phyloP scores from a whole-genome alignment of 1,140 invertebrate genomes.

The Spodoptera litura region DNA sequence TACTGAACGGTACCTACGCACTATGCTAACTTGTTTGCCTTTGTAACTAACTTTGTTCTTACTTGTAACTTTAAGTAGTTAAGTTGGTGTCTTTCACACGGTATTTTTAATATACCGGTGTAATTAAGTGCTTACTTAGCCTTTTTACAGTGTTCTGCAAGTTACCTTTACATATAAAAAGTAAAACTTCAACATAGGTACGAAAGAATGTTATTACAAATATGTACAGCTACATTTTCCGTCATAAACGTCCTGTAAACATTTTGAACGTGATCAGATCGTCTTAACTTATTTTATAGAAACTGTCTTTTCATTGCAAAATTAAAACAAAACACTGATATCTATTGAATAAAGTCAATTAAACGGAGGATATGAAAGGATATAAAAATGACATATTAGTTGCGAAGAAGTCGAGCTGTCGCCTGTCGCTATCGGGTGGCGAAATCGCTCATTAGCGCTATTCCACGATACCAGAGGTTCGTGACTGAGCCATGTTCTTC shows the following conservation, averaged over 20 bases:
- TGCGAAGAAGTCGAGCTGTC: background rate
- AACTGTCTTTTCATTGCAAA: background rate
- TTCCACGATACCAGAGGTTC: constrained; percentile 53
- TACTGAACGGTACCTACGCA: constrained; percentile 1
- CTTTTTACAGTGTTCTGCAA: no score
- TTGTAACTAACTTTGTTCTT: constrained; percentile 19
- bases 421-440: constrained; percentile 53
- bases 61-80: background rate
- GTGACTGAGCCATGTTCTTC: constrained; percentile 58
- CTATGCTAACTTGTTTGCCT: constrained; percentile 20
- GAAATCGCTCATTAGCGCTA: constrained; percentile 69
- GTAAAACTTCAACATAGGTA: no score
- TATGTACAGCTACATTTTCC: no score
- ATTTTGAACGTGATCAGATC: no score
- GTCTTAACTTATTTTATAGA: no score
- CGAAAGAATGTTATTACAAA: no score
- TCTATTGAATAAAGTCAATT: constrained; percentile 19
- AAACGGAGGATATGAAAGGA: background rate
- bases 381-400: constrained; percentile 36
- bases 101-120: background rate
- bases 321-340: background rate
- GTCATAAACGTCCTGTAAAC: no score
- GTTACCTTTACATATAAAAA: no score
- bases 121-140: background rate
- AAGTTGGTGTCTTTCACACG: background rate